Evolutionary conservation across 2,888 invertebrate genomes (phyloP).

Genomic region (Xylota segnis): DNA sequence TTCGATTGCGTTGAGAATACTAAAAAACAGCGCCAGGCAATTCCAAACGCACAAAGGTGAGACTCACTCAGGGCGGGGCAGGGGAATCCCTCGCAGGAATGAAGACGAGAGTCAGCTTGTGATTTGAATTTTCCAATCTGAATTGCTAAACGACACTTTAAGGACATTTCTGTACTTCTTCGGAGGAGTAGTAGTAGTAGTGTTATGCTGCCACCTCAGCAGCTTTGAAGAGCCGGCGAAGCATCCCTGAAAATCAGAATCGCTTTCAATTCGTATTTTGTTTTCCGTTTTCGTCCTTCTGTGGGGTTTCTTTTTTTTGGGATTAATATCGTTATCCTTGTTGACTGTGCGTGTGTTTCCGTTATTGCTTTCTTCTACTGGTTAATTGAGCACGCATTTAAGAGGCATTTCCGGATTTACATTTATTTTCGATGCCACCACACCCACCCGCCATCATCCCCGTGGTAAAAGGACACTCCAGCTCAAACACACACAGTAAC

Average conservation of each 20-base stretch:
- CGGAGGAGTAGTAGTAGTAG: constrained; percentile 9
- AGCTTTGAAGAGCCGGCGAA: constrained; percentile 27
- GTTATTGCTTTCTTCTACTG: constrained; percentile 64
- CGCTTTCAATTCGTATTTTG: constrained; percentile 13
- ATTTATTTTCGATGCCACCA: constrained; percentile 40
- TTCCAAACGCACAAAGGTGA: constrained; percentile 59
- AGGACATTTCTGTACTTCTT: constrained; percentile 33
- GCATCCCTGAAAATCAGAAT: constrained; percentile 27
- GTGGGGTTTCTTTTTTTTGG: neutral
- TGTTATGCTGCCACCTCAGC: constrained; percentile 40
- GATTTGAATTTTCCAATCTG: constrained; percentile 76
- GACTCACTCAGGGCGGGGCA: constrained; percentile 13
- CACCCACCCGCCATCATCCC: neutral
- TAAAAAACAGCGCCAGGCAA: constrained; percentile 73
- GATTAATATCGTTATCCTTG: constrained; percentile 72
- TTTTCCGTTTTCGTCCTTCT: neutral
- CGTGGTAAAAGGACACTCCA: neutral
- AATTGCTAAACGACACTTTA: constrained; percentile 76
- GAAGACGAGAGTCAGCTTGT: constrained; percentile 38
- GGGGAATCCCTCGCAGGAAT: neutral
- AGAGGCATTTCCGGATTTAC: constrained; percentile 71
- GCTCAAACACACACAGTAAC: neutral
- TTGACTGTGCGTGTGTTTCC: constrained; percentile 69
- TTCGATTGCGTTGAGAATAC: constrained; percentile 75
- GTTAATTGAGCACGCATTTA: constrained; percentile 75